Base-by-base conservation (phyloP, 2,113 vertebrate species). In the Colinus virginianus region DNA sequence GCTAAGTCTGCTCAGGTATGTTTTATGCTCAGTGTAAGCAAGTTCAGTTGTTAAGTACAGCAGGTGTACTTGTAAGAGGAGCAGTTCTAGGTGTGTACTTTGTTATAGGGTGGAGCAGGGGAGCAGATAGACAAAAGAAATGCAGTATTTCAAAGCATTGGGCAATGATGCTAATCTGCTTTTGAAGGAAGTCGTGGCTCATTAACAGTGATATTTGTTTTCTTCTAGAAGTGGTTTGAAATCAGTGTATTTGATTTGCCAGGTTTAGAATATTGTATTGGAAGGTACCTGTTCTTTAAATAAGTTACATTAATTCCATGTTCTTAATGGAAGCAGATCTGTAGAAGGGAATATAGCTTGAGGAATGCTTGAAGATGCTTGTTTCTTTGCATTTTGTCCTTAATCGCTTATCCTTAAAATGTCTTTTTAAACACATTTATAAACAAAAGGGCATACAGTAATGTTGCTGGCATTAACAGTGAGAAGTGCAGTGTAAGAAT, bases 41-140 rank as follows among this genome's bases (percentile, higher is more conserved):
- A 72, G 30, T 48, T 84, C n/a, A 48, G 0, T 76, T 1, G 1
- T n/a, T 2, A 1, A 1, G 32, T 40, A 30, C 25, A 72, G 38
- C 5, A 75, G 25, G 15, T 53, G 9, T 28, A 36, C 30, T 55
- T 81, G 10, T 7, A 56, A 81, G 87, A 78, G 9, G n/a, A 89
- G 8, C 22, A 64, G 3, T 66, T 25, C 40, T 49, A 34, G 19
- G 34, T 71, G 4, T 48, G 17, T 72, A 10, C 17, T 75, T 68
- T 45, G 25, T 3, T 2, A 28, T 81, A 56, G 55, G 25, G 22
- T 83, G 38, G 3, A 63, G 22, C 7, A 14, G 19, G 64, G 43
- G 40, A 20, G 22, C 22, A 55, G 5, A 38, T 36, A 22, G 22
- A 13, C 13, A 34, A 2, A 32, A 34, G 43, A 80, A 32, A 13